Evolutionary conservation across 2,797 vertebrate genomes (phyloP), one percentile per base, ranked within the genome.

Genomic region (Fistularia commersonii): DNA sequence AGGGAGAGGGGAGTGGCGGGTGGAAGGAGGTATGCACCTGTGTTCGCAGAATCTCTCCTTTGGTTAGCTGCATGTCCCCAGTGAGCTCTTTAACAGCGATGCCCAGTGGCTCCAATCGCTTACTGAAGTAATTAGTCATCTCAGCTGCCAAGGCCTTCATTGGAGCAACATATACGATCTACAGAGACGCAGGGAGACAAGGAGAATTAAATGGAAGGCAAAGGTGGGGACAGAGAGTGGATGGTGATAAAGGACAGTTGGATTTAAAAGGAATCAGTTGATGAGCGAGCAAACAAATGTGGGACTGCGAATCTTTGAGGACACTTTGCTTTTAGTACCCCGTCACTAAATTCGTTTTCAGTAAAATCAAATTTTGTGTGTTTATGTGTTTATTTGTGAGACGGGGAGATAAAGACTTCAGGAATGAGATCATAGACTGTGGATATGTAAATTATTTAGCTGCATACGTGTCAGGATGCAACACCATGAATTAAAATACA

Each of bases 91-190:
- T 98, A 74, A 98, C 97, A 42, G 82, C 8, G 55, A 99, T 94
- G 79, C 94, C 93, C 64, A 99, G 88, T 13, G 95, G 92, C 69
- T 98, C 95, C 80, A 98, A 83, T 54, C 95, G 92, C 87, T 93
- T 98, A 86, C 94, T 94, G 90, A 99, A 99, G 90, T 98, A 97
- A 87, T 94, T 96, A 79, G 96, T 99, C 97, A 99, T 99, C 88
- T 99, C 97, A 12, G 97, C 97, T 87, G 97, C 97, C 90, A 99
- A 85, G 71, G 96, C 97, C 85, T 99, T 99, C 97, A 99, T 99
- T 48, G 97, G 97, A 86, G 97, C 96, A 73, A 99, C 96, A 61
- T 99, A 99, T 3, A 99, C 87, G 57, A 99, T 93, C 97, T 99
- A 83, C 44, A 87, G 51, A 64, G 43, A 68, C 41, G 54, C 42